These are phyloP conservation scores for Varanus salvator DNA, from an alignment of 2,113 vertebrate genomes.

Conservation along the genomic window DNA sequence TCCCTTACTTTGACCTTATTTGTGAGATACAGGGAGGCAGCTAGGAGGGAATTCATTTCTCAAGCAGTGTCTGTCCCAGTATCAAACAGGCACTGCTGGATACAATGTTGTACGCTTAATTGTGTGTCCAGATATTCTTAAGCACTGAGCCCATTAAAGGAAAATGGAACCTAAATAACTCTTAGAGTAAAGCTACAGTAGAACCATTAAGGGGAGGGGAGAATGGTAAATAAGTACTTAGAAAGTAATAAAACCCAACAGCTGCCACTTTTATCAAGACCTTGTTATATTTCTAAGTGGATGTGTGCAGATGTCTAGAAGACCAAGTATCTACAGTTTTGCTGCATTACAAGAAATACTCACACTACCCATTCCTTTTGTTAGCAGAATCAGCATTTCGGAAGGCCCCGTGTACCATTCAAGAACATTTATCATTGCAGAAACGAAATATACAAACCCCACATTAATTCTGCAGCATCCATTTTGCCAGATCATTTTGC, in stretches of 20 bases:
- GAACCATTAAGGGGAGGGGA: background rate
- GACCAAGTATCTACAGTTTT: slow-evolving; percentile 45
- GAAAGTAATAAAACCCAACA: background rate
- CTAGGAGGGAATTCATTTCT: background rate
- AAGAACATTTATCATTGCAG: slow-evolving; percentile 81
- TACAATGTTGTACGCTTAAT: background rate
- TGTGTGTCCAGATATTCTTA: background rate
- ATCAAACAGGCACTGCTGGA: too few relatives aligned
- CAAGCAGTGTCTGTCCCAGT: background rate
- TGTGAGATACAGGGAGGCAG: background rate
- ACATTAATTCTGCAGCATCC: slow-evolving; percentile 78
- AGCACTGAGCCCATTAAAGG: background rate
- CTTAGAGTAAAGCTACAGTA: background rate
- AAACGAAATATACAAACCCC: slow-evolving; percentile 66
- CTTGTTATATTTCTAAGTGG: slow-evolving; percentile 9
- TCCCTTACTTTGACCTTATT: slow-evolving; percentile 5
- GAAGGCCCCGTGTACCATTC: slow-evolving; percentile 67
- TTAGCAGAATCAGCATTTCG: slow-evolving; percentile 75
- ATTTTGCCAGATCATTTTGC: slow-evolving; percentile 84
- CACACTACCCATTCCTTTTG: slow-evolving; percentile 59
- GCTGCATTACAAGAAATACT: slow-evolving; percentile 29
- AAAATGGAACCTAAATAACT: background rate
- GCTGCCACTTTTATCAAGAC: background rate
- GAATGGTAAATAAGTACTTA: slow-evolving; percentile 1
- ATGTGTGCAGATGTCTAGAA: slow-evolving; percentile 42